Evolutionary conservation across 2,888 invertebrate species (phyloP), one percentile per base, ranked within the genome.

Genomic region (Phaonia tiefii): DNA sequence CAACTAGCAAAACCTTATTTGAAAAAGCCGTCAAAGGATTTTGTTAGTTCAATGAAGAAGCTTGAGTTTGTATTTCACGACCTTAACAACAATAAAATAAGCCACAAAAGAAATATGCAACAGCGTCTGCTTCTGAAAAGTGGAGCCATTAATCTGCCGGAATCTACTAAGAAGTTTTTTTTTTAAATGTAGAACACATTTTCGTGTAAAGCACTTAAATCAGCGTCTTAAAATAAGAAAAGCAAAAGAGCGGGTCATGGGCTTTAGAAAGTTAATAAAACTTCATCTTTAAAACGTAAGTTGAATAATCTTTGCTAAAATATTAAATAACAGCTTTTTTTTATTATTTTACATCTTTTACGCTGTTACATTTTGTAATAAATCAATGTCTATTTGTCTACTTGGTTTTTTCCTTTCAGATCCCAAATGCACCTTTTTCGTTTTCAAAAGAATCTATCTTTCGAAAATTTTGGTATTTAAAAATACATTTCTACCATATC

Each of bases 1-100:
- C 76, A 76, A 17, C 17, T 71, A 1, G 54, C 76, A 10, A 76
- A 67, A n/a, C 67, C 60, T 5, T 58, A 17, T 13, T 26, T 66
- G 1, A 74, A 74, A 26, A 74, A 66, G 10, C 66, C 73, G 10
- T 65, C 73, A 13, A 8, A 11, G 13, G 8, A 13, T 13, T 44
- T 26, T 15, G 3, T 58, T n/a, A 4, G n/a, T 20, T 25, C 4
- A 44, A 11, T 58, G 5, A 58, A 58, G 22, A 1, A 13, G 8
- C 58, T 46, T 1, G 46, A 46, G 15, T 2, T 46, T 1, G 46
- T 46, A 2, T 46, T 46, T 15, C 2, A 3, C 1, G 2, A 10
- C 1, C 1, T 46, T 5, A 46, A 46, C 15, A 5, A 5, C 1
- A 15, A 1, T 3, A 17, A 46, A 46, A 46, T 46, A 15, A 15